phyloP scores from a whole-genome alignment of 1,140 invertebrate species.

The Camponotus floridanus region DNA sequence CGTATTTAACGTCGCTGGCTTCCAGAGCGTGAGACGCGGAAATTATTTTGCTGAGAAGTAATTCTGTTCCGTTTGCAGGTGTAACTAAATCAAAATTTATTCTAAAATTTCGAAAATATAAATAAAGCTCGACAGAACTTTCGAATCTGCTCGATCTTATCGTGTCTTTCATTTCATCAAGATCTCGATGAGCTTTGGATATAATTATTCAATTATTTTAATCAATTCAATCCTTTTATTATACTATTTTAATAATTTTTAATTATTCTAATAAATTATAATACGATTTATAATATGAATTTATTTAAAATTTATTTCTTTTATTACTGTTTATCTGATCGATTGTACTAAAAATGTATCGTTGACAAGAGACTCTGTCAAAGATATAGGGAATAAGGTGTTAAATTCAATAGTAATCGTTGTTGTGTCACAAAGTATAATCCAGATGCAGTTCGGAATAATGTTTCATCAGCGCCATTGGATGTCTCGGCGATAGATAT shows the following conservation, averaged over 20 bases:
- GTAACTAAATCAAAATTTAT: constrained; percentile 16
- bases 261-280: background rate
- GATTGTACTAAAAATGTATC: background rate
- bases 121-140: background rate
- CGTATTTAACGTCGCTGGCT: constrained; percentile 56
- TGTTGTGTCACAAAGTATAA: constrained; percentile 16
- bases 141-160: no score
- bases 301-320: background rate
- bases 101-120: constrained; percentile 13
- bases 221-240: background rate
- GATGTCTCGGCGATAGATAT: constrained; percentile 27
- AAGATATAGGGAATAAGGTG: background rate
- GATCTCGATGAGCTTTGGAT: background rate
- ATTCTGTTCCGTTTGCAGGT: constrained; percentile 37
- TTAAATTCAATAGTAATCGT: constrained; percentile 8
- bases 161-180: background rate
- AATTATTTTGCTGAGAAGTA: constrained; percentile 53
- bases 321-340: constrained; percentile 6
- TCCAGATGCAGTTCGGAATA: constrained; percentile 22
- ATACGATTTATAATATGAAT: no score
- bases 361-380: background rate
- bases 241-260: no score
- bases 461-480: constrained; percentile 45
- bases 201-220: background rate
- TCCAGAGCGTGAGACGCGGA: constrained; percentile 52